Evolutionary conservation across 92 coral and sea anemone species (phyloP), one percentile per base, ranked within the genome.

Genomic region (Epizoanthus scotinus): DNA sequence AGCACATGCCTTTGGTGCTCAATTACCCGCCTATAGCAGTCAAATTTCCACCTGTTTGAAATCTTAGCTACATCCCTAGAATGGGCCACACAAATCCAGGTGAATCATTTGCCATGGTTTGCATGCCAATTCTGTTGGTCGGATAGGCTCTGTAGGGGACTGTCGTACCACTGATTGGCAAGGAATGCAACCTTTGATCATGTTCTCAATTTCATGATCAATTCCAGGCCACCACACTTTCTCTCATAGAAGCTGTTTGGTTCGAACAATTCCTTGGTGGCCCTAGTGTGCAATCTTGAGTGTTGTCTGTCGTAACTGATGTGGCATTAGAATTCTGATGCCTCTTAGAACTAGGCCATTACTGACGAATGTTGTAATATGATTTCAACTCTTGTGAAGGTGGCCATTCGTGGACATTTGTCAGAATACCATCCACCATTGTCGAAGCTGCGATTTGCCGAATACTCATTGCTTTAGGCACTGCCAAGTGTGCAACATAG

Each of bases 151-250:
- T n/a, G n/a, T n/a, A n/a, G n/a, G n/a, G n/a, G n/a, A n/a, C n/a
- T n/a, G n/a, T n/a, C n/a, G n/a, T n/a, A n/a, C n/a, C n/a, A n/a
- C n/a, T n/a, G n/a, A n/a, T 64, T 64, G 70, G 22, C 70, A 64
- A 10, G 70, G 36, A 6, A 64, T 64, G 27, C 70, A 64, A 6
- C 5, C 5, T 13, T 40, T 29, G 8, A 64, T 64, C 0, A 8
- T 6, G 28, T 3, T 18, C n/a, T 65, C 71, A 18, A 19, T 25
- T 44, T 34, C 19, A 24, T 65, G 71, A 17, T 65, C 71, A 25
- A 65, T 65, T 19, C 71, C 71, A 24, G 71, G 71, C 71, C 71
- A 65, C 71, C 29, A 65, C 6, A 65, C 71, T 13, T 65, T 65
- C 20, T n/a, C 71, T 15, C 71, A 40, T 10, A 65, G 71, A 8